phyloP scores from a whole-genome alignment of 2,113 vertebrate species.

The Tachuris rubrigastra region DNA sequence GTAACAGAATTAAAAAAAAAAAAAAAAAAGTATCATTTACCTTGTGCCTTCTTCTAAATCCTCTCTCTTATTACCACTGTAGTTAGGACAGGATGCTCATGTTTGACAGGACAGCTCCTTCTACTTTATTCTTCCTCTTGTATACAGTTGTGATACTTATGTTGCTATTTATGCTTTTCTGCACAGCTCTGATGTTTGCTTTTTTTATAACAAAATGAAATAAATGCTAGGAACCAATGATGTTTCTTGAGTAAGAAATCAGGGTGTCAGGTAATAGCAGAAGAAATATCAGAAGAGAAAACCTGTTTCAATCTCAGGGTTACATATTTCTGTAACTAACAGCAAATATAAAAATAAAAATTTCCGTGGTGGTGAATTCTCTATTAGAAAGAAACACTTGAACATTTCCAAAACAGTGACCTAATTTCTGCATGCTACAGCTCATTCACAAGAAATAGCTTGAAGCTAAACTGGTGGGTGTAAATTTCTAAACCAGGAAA shows the following conservation, averaged over 20 bases:
- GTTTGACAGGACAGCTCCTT: background rate
- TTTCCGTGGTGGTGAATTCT: background rate
- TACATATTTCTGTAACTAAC: background rate
- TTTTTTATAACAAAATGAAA: background rate
- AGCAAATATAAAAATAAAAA: background rate
- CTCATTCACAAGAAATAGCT: conserved; percentile 3
- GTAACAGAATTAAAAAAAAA: background rate
- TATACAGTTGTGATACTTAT: background rate
- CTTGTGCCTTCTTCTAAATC: background rate
- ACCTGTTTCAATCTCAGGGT: background rate
- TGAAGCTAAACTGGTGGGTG: background rate
- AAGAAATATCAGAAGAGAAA: background rate
- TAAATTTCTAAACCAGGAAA: background rate
- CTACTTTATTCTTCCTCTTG: background rate
- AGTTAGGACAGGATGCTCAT: background rate
- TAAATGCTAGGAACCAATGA: background rate
- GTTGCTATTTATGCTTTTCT: background rate
- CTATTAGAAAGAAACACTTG: background rate
- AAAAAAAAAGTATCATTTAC: background rate
- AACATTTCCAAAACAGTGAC: background rate
- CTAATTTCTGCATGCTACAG: background rate
- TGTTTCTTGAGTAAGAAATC: background rate
- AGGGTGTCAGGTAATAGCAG: background rate
- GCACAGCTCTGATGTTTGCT: background rate
- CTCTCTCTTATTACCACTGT: background rate